Conservation (phyloP, 2,113 vertebrate genomes). For the Ancistrus triradiatus region DNA sequence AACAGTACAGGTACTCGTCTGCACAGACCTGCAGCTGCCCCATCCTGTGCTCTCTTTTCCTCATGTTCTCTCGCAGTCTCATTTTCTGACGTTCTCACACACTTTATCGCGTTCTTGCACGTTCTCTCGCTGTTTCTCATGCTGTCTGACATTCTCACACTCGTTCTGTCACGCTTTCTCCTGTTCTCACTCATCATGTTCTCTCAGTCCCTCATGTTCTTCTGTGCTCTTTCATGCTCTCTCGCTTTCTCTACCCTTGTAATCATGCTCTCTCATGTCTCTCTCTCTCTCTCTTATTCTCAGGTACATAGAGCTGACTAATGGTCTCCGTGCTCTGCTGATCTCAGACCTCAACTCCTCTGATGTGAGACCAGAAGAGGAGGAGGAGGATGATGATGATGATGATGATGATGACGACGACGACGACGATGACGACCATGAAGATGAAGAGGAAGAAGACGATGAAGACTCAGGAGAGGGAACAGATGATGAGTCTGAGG, state of each 20-base stretch:
- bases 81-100: too few relatives aligned
- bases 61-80: too few relatives aligned
- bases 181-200: background rate
- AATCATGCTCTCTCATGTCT: background rate
- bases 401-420: constrained; percentile 56
- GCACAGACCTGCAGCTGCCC: too few relatives aligned
- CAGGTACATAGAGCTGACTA: constrained; percentile 84
- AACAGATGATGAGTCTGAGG: constrained; percentile 72
- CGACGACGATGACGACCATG: constrained; percentile 60
- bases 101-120: too few relatives aligned
- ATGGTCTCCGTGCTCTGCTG: constrained; percentile 84
- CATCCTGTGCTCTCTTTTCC: too few relatives aligned
- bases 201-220: background rate
- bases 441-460: constrained; percentile 66
- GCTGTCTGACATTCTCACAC: too few relatives aligned
- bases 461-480: constrained; percentile 74
- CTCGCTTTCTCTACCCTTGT: background rate
- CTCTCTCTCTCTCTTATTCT: background rate
- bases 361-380: constrained; percentile 47
- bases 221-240: background rate
- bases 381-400: constrained; percentile 35
- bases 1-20: constrained; percentile 86
- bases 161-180: too few relatives aligned
- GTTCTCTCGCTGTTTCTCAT: too few relatives aligned
- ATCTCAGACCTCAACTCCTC: constrained; percentile 84